Percentiles rank a stretch among this genome's conserved stretches.
These are phyloP conservation scores for Zeus faber DNA, from an alignment of 2,113 vertebrate genomes.

Conservation along the genomic window DNA sequence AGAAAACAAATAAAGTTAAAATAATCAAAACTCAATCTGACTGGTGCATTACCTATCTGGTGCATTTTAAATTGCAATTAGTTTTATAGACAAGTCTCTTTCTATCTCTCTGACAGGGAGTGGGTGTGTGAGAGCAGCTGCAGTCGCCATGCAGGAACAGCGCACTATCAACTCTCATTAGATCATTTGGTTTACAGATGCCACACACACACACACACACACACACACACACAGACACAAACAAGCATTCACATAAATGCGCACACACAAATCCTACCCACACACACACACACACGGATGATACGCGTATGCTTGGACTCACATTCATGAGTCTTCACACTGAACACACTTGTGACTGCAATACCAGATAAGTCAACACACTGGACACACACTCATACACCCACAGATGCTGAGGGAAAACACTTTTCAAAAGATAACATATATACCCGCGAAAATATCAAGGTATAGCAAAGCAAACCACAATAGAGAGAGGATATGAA, in stretches of 20 bases:
- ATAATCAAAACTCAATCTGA: too few species aligned
- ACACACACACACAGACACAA: slow-evolving; percentile 13
- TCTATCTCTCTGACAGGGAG: slow-evolving; percentile 49
- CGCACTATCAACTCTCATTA: slow-evolving; percentile 58
- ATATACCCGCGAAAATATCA: neutral
- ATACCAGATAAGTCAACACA: neutral
- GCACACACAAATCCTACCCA: neutral
- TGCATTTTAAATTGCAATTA: too few species aligned
- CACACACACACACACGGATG: neutral
- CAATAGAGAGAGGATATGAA: neutral
- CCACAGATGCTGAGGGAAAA: too few species aligned
- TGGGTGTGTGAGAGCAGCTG: slow-evolving; percentile 68
- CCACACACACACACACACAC: neutral
- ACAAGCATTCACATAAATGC: slow-evolving; percentile 8
- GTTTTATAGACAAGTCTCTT: too few species aligned
- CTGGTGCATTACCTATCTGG: too few species aligned
- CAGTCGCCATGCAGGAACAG: slow-evolving; percentile 28
- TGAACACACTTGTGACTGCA: too few species aligned
- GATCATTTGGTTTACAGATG: slow-evolving; percentile 41
- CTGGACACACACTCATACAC: too few species aligned
- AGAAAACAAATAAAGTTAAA: too few species aligned
- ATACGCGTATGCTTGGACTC: too few species aligned
- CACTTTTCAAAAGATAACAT: too few species aligned
- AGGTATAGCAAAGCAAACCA: too few species aligned
- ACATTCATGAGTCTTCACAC: neutral